Conservation (phyloP, 2,113 vertebrate species). For the Thunnus thynnus region DNA sequence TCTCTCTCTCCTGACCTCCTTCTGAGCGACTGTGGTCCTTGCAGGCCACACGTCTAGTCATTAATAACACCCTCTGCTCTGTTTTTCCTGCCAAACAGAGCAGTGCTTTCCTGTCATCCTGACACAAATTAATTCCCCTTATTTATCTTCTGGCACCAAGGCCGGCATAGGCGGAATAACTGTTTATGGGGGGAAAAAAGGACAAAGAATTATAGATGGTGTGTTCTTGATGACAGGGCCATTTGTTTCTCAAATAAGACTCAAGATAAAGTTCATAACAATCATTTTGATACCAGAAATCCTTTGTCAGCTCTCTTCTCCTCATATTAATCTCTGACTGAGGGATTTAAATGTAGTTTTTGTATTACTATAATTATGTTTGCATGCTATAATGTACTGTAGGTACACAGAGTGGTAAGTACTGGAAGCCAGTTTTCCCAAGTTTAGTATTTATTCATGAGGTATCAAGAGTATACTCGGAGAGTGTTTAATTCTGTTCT, state of each 20-base stretch:
- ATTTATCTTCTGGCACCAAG: conserved; percentile 82
- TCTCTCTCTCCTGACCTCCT: conserved; percentile 75
- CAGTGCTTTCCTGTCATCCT: conserved; percentile 77
- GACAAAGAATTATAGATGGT: conserved; percentile 79
- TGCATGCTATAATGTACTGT: conserved; percentile 5
- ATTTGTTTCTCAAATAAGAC: conserved; percentile 77
- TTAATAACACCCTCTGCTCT: conserved; percentile 78
- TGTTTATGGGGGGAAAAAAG: conserved; percentile 74
- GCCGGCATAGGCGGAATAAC: conserved; percentile 79
- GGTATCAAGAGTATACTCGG: too few species aligned
- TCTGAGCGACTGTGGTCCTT: conserved; percentile 74
- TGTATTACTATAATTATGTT: conserved; percentile 35
- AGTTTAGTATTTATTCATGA: too few species aligned
- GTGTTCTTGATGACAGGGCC: conserved; percentile 72
- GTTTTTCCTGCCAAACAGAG: conserved; percentile 80
- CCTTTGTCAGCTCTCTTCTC: conserved; percentile 56
- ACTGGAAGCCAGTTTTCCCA: too few species aligned
- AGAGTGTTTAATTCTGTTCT: background rate
- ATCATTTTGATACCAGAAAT: conserved; percentile 66
- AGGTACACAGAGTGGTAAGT: too few species aligned
- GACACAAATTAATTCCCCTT: conserved; percentile 85
- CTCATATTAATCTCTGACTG: conserved; percentile 30
- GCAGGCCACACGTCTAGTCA: conserved; percentile 75
- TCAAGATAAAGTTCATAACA: conserved; percentile 76
- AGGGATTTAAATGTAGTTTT: background rate